Percentiles rank a stretch among this genome's conserved stretches.
Conservation (phyloP, 2,113 vertebrate species). For the Oreocharis arfaki region DNA sequence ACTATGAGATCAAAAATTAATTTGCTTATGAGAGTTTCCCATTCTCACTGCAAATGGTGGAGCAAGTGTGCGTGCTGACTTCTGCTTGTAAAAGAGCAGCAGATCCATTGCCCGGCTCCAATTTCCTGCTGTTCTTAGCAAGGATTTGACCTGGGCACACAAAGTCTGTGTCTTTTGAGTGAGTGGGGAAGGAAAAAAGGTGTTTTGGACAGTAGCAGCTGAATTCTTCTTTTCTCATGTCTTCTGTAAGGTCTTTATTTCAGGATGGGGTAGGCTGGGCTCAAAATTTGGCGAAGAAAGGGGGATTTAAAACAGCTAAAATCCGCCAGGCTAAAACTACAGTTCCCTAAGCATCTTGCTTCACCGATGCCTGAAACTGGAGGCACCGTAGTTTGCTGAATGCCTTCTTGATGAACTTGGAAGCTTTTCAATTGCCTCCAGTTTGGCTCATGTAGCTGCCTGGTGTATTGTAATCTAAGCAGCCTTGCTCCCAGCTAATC, state of each 20-base stretch:
- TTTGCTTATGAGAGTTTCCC: not conserved
- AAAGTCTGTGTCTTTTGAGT: not conserved
- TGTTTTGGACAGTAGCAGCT: not conserved
- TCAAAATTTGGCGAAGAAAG: not conserved
- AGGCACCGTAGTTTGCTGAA: not conserved
- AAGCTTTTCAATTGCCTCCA: slow-evolving; percentile 21
- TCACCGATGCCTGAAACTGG: not conserved
- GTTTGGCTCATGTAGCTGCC: slow-evolving; percentile 12
- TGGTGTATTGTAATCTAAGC: not conserved
- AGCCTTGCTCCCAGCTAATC: slow-evolving; percentile 25
- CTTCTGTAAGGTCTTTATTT: not conserved
- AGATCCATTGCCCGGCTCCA: not conserved
- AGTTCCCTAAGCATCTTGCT: not conserved
- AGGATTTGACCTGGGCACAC: not conserved
- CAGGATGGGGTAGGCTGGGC: not conserved
- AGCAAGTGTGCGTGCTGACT: not conserved
- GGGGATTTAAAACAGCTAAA: not conserved
- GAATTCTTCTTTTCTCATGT: not conserved
- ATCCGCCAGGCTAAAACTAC: not conserved
- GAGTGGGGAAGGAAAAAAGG: not conserved
- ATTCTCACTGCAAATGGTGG: not conserved
- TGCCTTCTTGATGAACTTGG: not conserved
- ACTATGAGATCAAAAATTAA: not conserved
- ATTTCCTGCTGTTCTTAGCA: not conserved
- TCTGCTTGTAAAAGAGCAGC: not conserved